These are phyloP conservation scores for Prunella himalayana DNA, from an alignment of 2,113 vertebrate species.

Conservation along the genomic window DNA sequence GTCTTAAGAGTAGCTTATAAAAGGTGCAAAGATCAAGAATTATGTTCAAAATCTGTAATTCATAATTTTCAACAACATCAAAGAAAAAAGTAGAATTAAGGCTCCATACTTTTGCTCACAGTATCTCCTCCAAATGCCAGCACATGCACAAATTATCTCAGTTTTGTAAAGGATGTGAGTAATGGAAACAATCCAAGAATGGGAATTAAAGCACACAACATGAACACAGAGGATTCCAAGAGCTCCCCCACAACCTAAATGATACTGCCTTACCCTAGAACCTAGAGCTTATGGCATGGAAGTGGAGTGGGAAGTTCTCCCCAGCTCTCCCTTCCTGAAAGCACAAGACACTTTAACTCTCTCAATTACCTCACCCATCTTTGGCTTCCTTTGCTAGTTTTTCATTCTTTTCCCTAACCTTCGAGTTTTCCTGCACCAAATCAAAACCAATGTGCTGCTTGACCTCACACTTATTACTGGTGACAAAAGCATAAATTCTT, in stretches of 20 bases:
- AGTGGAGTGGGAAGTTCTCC: not conserved
- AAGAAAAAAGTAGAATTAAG: not conserved
- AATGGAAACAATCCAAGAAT: not conserved
- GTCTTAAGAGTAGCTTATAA: not conserved
- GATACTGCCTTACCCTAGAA: not conserved
- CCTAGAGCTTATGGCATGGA: not conserved
- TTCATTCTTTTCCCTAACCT: not conserved
- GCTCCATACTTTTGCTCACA: not conserved
- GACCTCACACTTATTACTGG: not conserved
- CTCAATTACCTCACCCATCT: not conserved
- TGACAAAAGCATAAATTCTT: not conserved
- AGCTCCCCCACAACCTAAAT: accelerated
- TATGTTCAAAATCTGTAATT: not conserved
- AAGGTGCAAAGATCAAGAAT: not conserved
- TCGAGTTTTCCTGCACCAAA: not conserved
- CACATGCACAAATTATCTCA: not conserved
- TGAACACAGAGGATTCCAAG: not conserved
- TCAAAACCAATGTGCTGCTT: not conserved
- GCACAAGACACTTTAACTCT: not conserved
- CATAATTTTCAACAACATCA: not conserved
- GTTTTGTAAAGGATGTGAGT: not conserved
- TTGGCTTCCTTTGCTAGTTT: not conserved
- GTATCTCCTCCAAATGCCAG: not conserved
- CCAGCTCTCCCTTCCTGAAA: not conserved
- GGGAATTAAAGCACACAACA: not conserved